phyloP scores from a whole-genome alignment of 1,140 invertebrate species.

The Brachionus paranguensis region DNA sequence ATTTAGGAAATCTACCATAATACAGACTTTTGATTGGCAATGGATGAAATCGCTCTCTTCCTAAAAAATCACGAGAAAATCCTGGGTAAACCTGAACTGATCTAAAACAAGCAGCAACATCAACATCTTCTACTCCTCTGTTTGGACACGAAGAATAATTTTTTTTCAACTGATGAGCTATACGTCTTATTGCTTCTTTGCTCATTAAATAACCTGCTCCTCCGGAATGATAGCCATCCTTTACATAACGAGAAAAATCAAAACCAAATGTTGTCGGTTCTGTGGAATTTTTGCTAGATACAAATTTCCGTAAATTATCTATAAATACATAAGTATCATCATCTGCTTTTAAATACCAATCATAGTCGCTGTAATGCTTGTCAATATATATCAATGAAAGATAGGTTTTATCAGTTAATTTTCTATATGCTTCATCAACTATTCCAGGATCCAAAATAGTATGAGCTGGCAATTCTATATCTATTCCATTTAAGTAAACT shows the following conservation, averaged over 20 bases:
- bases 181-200: constrained; percentile 44
- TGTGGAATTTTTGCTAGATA: constrained; percentile 43
- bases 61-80: constrained; percentile 74
- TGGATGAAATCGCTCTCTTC: constrained; percentile 77
- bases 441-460: background rate
- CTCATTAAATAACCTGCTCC: constrained; percentile 76
- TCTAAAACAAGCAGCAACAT: constrained; percentile 85
- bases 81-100: constrained; percentile 76
- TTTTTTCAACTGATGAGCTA: background rate
- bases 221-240: constrained; percentile 50
- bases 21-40: background rate
- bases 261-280: constrained; percentile 50
- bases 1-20: constrained; percentile 27
- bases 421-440: constrained; percentile 5
- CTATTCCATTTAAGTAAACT: background rate
- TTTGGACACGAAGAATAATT: constrained; percentile 11
- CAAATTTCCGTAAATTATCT: constrained; percentile 55
- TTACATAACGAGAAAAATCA: constrained; percentile 46
- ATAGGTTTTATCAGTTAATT: constrained; percentile 35
- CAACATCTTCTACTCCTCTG: constrained; percentile 72
- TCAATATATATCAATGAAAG: background rate
- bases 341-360: constrained; percentile 91
- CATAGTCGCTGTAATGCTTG: constrained; percentile 47
- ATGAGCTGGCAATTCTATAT: background rate
- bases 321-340: constrained; percentile 75